A percentile compares a stretch with the other conserved stretches of the same genome.
phyloP scores from a whole-genome alignment of 2,113 vertebrate species.

The Hippopotamus amphibius region DNA sequence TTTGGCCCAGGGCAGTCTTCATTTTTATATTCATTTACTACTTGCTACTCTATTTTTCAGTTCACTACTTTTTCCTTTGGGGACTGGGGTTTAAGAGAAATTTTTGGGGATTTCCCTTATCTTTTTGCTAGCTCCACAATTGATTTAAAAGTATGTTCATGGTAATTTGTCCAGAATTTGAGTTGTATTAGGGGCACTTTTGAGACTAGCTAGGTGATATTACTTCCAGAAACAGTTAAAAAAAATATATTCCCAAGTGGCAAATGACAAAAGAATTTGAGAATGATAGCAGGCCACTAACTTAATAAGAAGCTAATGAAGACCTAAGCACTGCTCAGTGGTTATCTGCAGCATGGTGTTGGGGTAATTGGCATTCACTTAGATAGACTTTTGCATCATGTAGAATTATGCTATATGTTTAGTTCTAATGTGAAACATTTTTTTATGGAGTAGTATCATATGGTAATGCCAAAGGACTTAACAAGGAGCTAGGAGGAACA shows the following conservation, averaged over 20 bases:
- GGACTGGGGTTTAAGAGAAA: background rate
- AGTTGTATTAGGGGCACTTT: background rate
- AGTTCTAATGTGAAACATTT: background rate
- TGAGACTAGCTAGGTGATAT: background rate
- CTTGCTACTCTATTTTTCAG: background rate
- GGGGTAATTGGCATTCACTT: background rate
- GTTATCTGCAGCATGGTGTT: background rate
- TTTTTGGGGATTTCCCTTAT: background rate
- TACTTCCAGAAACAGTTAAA: background rate
- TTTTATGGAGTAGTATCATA: background rate
- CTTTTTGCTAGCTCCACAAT: background rate
- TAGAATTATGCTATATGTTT: background rate
- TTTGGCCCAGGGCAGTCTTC: background rate
- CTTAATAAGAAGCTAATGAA: background rate
- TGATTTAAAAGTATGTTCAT: background rate
- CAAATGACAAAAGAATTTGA: slow-evolving; percentile 6
- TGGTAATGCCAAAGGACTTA: background rate
- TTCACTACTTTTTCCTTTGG: background rate
- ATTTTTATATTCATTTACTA: slow-evolving; percentile 5
- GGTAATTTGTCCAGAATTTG: background rate
- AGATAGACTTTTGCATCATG: background rate
- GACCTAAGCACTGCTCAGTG: background rate
- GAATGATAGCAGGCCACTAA: background rate
- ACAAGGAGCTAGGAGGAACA: background rate
- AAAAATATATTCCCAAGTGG: background rate